Evolutionary conservation across 2,888 invertebrate species (phyloP).

Genomic region (Prosopocoilus inquinatus): DNA sequence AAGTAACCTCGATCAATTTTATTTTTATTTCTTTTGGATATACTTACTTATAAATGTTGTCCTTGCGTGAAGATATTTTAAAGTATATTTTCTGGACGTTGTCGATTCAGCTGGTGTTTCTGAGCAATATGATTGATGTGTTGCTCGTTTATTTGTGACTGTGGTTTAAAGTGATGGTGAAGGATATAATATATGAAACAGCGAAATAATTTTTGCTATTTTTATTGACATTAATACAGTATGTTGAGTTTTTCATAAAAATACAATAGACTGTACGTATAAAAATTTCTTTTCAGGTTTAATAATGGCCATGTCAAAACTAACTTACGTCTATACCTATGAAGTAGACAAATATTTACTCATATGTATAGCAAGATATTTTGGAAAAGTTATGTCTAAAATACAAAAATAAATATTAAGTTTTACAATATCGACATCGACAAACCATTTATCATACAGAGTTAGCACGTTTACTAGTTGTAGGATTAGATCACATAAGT

Average conservation of each 20-base stretch:
- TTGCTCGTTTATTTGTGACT: too few species aligned
- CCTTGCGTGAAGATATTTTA: too few species aligned
- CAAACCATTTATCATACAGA: conserved; percentile 21
- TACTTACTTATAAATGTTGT: too few species aligned
- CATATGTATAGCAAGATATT: conserved; percentile 34
- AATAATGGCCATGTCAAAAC: conserved; percentile 16
- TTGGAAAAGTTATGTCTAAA: conserved; percentile 22
- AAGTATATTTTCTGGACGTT: too few species aligned
- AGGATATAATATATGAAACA: not conserved
- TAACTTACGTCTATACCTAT: conserved; percentile 23
- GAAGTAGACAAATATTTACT: conserved; percentile 25
- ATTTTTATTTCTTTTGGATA: too few species aligned
- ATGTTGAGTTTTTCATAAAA: conserved; percentile 16
- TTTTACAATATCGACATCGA: conserved; percentile 21
- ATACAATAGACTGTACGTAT: conserved; percentile 19
- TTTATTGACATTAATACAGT: conserved; percentile 17
- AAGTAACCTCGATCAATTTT: too few species aligned
- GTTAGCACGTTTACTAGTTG: conserved; percentile 21
- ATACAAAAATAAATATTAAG: conserved; percentile 31
- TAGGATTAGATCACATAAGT: conserved; percentile 1
- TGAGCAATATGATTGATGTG: too few species aligned
- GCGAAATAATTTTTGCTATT: not conserved
- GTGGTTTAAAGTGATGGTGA: too few species aligned
- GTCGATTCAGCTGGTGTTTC: too few species aligned
- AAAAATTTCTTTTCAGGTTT: conserved; percentile 15